Conservation (phyloP, 2,797 vertebrate species). For the Halcyon smyrnensis region DNA sequence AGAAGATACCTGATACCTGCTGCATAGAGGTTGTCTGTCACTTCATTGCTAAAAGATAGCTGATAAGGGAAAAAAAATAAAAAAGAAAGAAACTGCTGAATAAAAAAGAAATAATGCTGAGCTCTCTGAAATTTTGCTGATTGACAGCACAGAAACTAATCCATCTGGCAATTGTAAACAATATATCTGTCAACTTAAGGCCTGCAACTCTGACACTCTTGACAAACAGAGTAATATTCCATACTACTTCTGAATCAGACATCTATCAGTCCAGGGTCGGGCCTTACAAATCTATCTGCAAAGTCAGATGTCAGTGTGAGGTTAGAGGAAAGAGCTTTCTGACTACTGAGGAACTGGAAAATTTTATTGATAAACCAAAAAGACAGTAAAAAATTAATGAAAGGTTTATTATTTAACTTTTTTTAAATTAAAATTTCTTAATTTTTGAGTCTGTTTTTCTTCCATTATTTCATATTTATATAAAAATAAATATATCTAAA, state of each 20-base stretch:
- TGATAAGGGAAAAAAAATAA: not conserved
- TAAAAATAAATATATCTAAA: not conserved
- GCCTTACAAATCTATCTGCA: conserved; percentile 46
- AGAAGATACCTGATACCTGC: not conserved
- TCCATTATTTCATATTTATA: not conserved
- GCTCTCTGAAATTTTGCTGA: conserved; percentile 18
- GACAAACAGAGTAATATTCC: conserved; percentile 55
- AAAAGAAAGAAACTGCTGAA: not conserved
- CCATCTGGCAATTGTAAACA: conserved; percentile 63
- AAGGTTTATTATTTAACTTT: not conserved
- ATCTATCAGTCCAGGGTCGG: not conserved
- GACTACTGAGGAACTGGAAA: not conserved
- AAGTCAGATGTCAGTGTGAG: not conserved
- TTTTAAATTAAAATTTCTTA: not conserved
- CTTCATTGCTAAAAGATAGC: not conserved
- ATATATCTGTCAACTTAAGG: conserved; percentile 33
- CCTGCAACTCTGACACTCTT: conserved; percentile 38
- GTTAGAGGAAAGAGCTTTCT: not conserved
- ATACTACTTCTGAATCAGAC: conserved; percentile 29
- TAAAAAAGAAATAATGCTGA: not conserved
- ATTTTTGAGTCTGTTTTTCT: not conserved
- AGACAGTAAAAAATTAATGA: not conserved
- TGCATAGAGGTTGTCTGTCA: not conserved
- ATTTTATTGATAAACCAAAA: not conserved
- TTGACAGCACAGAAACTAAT: conserved; percentile 19